Evolutionary conservation across 2,888 invertebrate genomes (phyloP), one percentile per base, ranked within the genome.

Genomic region (Zootermopsis nevadensis): DNA sequence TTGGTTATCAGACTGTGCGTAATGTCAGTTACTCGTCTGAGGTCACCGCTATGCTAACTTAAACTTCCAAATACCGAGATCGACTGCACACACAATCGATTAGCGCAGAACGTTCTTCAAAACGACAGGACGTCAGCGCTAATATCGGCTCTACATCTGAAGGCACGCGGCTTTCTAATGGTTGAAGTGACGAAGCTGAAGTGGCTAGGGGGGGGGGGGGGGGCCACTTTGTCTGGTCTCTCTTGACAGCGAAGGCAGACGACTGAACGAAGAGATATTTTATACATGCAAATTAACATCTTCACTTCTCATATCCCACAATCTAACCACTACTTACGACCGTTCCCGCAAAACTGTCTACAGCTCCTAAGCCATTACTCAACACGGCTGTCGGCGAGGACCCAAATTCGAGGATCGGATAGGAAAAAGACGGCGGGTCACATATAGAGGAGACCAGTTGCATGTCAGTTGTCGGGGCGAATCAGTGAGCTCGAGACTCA

Each of bases 241-340:
- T 27, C n/a, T 6, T 60, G 60, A 60, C 60, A 60, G 60, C 60
- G 6, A 12, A 60, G 60, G n/a, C n/a, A 60, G 60, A 60, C 60
- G 60, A 60, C n/a, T n/a, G 60, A 27, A 27, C n/a, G 60, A 1
- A 4, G 60, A 27, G n/a, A n/a, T 60, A n/a, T n/a, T 60, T 60
- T 60, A 60, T 60, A 60, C 60, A 60, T 60, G 60, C 60, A 60
- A 60, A 60, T 60, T 27, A 60, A 60, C 22, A 53, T 53, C n/a
- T 27, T 27, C 60, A n/a, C 60, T 60, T 12, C 27, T 12, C 60
- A n/a, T 6, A n/a, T 27, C 27, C n/a, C 60, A 12, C 48, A n/a
- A 60, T 12, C 60, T 27, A 60, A 1, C 27, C 8, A 27, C 60
- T n/a, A 27, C 60, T 60, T 60, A n/a, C 60, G n/a, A 0, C 15